Evolutionary conservation across 2,113 vertebrate genomes (phyloP).

Genomic region (Dinomys branickii): DNA sequence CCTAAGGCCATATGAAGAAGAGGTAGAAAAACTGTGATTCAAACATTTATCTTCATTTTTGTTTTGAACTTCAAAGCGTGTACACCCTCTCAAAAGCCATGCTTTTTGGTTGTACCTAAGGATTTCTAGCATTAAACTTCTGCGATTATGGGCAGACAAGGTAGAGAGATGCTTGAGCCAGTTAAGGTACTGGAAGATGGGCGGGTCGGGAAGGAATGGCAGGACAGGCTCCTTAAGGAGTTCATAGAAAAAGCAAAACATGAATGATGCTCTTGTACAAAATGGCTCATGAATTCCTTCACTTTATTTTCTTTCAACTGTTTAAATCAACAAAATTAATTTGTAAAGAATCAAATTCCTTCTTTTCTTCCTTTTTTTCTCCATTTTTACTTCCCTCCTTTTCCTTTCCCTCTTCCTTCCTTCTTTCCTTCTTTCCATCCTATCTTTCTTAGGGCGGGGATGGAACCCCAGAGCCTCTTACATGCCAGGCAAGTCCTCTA

Average conservation of each 20-base stretch:
- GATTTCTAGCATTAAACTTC: constrained; percentile 7
- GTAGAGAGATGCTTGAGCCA: neutral
- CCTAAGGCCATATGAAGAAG: neutral
- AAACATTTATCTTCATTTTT: neutral
- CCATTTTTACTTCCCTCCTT: fast-evolving
- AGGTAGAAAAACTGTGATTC: neutral
- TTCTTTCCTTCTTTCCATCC: no score
- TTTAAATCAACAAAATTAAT: neutral
- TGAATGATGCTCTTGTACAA: neutral
- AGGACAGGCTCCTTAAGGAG: neutral
- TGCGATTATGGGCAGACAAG: neutral
- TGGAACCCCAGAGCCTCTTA: neutral
- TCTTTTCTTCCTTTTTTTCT: no score
- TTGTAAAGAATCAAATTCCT: neutral
- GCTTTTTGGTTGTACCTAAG: neutral
- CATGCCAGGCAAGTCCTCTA: neutral
- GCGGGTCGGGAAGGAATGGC: fast-evolving
- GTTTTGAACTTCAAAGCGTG: neutral
- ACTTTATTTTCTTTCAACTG: neutral
- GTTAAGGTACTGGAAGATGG: neutral
- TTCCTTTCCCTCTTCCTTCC: neutral
- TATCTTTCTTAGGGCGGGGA: neutral
- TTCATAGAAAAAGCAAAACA: neutral
- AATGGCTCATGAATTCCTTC: neutral
- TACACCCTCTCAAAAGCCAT: neutral